Conservation (phyloP, 1,140 invertebrate species). For the Pogonomyrmex californicus region DNA sequence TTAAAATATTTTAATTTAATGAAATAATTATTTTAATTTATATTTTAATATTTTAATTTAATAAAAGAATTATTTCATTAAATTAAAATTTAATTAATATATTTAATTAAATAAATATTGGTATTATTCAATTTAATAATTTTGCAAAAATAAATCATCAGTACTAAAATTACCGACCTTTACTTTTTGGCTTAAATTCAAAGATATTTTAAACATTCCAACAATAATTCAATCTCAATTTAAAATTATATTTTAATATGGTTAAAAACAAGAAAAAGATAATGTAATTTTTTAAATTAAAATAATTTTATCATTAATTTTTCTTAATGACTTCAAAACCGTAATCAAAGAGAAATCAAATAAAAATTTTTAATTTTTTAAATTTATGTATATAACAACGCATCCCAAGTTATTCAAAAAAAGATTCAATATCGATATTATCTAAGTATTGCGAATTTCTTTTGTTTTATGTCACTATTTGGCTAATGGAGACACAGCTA, state of each 20-base stretch:
- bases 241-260: neutral
- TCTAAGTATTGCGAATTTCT: neutral
- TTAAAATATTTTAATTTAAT: too few relatives aligned
- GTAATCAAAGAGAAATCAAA: neutral
- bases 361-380: neutral
- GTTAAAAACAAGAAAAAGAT: neutral
- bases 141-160: neutral
- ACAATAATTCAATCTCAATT: neutral
- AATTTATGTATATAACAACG: neutral
- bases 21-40: too few relatives aligned
- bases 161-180: neutral
- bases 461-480: neutral
- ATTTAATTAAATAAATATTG: neutral
- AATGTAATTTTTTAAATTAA: neutral
- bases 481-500: constrained; percentile 63
- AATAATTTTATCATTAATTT: neutral
- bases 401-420: neutral
- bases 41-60: too few relatives aligned
- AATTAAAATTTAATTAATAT: too few relatives aligned
- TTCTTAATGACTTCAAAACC: neutral
- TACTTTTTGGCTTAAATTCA: neutral
- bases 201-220: neutral
- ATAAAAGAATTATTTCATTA: too few relatives aligned
- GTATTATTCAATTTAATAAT: neutral
- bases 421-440: neutral